These are phyloP conservation scores for Amia ocellicauda DNA, from an alignment of 2,113 vertebrate species.

Conservation along the genomic window DNA sequence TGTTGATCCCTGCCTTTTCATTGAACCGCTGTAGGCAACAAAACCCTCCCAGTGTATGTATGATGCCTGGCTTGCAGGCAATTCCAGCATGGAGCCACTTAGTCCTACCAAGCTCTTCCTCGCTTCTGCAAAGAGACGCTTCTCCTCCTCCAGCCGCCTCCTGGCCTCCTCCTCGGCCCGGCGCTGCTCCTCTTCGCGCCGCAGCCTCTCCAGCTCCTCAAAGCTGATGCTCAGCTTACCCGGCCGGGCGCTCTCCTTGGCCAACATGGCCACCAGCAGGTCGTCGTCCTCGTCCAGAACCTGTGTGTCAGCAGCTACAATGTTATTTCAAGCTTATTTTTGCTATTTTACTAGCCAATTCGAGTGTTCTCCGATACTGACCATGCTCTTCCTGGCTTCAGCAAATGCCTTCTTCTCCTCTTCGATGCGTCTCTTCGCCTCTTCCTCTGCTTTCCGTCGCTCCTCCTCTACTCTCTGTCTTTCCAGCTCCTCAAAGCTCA, in stretches of 20 bases:
- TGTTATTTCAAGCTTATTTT: too few relatives aligned
- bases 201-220: slow-evolving; percentile 67
- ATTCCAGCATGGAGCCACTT: too few relatives aligned
- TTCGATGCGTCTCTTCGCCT: slow-evolving; percentile 80
- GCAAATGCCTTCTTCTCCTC: slow-evolving; percentile 91
- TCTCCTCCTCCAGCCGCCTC: slow-evolving; percentile 70
- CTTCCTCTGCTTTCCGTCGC: slow-evolving; percentile 82
- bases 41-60: too few relatives aligned
- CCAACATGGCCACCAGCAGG: slow-evolving; percentile 57
- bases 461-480: slow-evolving; percentile 83
- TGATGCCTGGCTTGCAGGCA: too few relatives aligned
- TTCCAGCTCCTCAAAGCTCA: slow-evolving; percentile 94
- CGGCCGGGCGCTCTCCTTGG: slow-evolving; percentile 58
- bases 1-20: too few relatives aligned
- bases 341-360: too few relatives aligned
- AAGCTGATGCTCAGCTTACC: slow-evolving; percentile 71
- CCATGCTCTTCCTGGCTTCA: slow-evolving; percentile 91
- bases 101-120: slow-evolving; percentile 69
- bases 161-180: slow-evolving; percentile 71
- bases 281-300: slow-evolving; percentile 67
- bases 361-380: slow-evolving; percentile 36
- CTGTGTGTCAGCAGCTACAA: slow-evolving; percentile 44
- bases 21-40: too few relatives aligned
- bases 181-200: slow-evolving; percentile 66
- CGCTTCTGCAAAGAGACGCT: slow-evolving; percentile 70